Evolutionary conservation across 64 coral and sea anemone species (phyloP).

Genomic region (Montipora efflorescens): DNA sequence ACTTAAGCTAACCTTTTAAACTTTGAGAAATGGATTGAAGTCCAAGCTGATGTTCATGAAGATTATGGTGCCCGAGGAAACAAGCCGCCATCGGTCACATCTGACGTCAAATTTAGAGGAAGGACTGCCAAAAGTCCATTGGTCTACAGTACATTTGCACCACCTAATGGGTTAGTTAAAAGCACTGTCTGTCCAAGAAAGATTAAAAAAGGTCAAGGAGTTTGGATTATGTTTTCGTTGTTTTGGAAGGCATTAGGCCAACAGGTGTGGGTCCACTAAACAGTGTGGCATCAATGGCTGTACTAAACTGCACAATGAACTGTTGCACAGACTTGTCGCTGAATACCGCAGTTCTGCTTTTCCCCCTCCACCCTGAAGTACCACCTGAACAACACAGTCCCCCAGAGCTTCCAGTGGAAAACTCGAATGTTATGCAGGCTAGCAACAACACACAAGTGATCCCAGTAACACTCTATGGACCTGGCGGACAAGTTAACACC

Average conservation of each 20-base stretch:
- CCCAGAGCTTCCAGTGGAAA: too few species aligned
- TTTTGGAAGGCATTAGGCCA: too few species aligned
- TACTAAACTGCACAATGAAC: slow-evolving; percentile 53
- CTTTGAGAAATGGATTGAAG: slow-evolving; percentile 56
- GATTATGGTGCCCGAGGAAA: slow-evolving; percentile 29
- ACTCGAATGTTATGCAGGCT: background rate
- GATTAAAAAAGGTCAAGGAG: too few species aligned
- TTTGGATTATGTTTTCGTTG: too few species aligned
- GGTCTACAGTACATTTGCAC: slow-evolving; percentile 35
- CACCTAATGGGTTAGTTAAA: slow-evolving; percentile 24
- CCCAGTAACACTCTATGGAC: background rate
- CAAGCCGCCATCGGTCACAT: slow-evolving; percentile 11
- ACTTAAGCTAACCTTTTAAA: slow-evolving; percentile 18
- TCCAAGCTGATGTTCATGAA: slow-evolving; percentile 33
- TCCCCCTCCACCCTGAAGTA: background rate
- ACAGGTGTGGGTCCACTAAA: too few species aligned
- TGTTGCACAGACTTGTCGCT: slow-evolving; percentile 13
- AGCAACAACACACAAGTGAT: background rate
- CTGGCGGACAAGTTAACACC: background rate
- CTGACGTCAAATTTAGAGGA: background rate
- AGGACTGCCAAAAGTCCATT: background rate
- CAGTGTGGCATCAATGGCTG: slow-evolving; percentile 36
- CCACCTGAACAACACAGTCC: background rate
- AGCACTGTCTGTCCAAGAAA: background rate
- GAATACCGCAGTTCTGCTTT: background rate